Percentiles rank a stretch among this genome's conserved stretches.
phyloP scores from a whole-genome alignment of 2,797 vertebrate species.

The Lagodon rhomboides region DNA sequence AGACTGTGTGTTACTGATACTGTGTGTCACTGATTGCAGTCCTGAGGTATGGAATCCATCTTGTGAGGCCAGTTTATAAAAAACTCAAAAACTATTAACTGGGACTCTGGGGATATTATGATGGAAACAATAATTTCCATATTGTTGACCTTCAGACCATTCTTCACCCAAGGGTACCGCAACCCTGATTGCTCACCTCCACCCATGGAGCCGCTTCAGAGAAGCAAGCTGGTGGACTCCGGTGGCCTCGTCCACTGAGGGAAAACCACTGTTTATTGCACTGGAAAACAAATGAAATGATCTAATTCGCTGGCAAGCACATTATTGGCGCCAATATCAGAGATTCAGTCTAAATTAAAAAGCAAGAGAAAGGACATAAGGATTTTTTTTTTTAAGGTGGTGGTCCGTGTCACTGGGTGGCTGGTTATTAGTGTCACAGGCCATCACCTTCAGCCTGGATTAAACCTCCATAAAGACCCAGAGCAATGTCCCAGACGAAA shows the following conservation, averaged over 20 bases:
- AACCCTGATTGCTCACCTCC: conserved; percentile 35
- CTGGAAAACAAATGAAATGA: conserved; percentile 48
- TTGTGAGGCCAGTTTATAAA: conserved; percentile 8
- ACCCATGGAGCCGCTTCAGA: conserved; percentile 38
- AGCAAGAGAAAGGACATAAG: conserved; percentile 1
- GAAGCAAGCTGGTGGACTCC: conserved; percentile 16
- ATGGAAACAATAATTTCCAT: conserved; percentile 40
- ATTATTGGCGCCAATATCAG: not conserved
- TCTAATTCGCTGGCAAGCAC: conserved; percentile 46
- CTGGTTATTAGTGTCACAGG: conserved; percentile 79
- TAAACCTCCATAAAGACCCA: conserved; percentile 69
- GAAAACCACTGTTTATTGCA: conserved; percentile 23
- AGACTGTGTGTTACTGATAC: conserved; percentile 52
- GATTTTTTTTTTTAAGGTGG: conserved; percentile 18
- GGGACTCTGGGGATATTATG: conserved; percentile 21
- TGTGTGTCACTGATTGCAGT: conserved; percentile 45
- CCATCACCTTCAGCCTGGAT: conserved; percentile 78
- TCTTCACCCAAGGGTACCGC: conserved; percentile 27
- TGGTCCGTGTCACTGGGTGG: conserved; percentile 73
- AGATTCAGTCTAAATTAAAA: conserved; percentile 27
- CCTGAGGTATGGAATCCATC: conserved; percentile 47
- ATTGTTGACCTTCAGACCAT: conserved; percentile 37
- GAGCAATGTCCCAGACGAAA: conserved; percentile 71
- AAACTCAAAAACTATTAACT: conserved; percentile 11
- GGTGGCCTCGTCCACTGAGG: conserved; percentile 2